These are phyloP conservation scores for Trialeurodes vaporariorum DNA, from an alignment of 1,140 invertebrate genomes.

Conservation along the genomic window DNA sequence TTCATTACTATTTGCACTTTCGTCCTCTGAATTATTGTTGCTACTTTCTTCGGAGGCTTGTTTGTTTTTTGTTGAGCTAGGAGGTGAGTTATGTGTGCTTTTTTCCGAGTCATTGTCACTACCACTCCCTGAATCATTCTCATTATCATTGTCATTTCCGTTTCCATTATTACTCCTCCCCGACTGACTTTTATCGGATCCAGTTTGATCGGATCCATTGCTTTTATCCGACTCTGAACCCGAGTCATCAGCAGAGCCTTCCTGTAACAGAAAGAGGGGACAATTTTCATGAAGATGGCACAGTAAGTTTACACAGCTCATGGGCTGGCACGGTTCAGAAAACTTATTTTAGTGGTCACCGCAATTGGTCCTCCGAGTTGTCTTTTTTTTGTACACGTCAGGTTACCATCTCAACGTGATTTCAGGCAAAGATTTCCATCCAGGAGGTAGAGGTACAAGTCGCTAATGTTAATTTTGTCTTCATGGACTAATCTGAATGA, in stretches of 20 bases:
- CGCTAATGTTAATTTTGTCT: no score
- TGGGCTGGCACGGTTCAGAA: no score
- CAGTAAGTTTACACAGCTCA: no score
- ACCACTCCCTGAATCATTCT: constrained; percentile 18
- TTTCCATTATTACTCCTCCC: constrained; percentile 17
- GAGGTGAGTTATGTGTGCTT: neutral
- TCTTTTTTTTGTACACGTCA: no score
- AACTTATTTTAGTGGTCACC: no score
- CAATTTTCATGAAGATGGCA: neutral
- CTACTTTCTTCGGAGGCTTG: neutral
- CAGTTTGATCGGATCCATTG: constrained; percentile 7
- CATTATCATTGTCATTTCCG: constrained; percentile 15
- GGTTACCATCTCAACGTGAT: no score
- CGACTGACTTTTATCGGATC: neutral
- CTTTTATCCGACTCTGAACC: constrained; percentile 23
- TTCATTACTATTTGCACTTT: neutral
- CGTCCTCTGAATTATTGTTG: neutral
- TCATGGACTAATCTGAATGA: no score
- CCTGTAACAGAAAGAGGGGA: constrained; percentile 16
- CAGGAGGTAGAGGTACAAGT: no score
- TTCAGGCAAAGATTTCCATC: no score
- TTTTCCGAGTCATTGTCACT: constrained; percentile 13
- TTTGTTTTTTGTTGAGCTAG: neutral
- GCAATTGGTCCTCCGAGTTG: no score
- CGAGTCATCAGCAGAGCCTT: constrained; percentile 25